phyloP scores from a whole-genome alignment of 2,797 vertebrate genomes.

The Menidia menidia region DNA sequence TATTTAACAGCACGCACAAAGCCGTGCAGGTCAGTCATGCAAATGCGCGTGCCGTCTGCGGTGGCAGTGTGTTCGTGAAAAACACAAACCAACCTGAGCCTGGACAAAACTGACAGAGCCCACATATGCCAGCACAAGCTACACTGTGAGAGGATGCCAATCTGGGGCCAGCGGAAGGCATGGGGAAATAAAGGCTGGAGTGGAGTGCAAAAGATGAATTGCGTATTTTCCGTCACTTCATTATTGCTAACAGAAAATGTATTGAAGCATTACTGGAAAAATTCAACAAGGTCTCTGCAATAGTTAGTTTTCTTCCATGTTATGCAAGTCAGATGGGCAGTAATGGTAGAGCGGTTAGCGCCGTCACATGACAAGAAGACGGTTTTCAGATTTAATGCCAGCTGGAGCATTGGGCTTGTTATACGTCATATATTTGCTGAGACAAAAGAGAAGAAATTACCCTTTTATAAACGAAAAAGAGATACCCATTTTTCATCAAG shows the following conservation, averaged over 20 bases:
- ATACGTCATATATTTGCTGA: not conserved
- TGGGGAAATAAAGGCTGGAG: slow-evolving; percentile 46
- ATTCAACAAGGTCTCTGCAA: slow-evolving; percentile 1
- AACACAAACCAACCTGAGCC: slow-evolving; percentile 55
- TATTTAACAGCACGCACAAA: slow-evolving; percentile 7
- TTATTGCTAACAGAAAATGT: not conserved
- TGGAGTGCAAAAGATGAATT: slow-evolving; percentile 33
- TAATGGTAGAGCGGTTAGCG: too few relatives aligned
- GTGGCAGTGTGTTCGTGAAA: slow-evolving; percentile 40
- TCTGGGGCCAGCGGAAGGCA: slow-evolving; percentile 34
- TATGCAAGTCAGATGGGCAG: too few relatives aligned
- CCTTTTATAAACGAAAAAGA: not conserved
- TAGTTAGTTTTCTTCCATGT: slow-evolving; percentile 9
- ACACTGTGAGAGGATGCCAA: slow-evolving; percentile 59
- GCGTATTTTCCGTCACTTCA: slow-evolving; percentile 19
- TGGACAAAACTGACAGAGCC: slow-evolving; percentile 33
- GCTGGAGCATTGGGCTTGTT: too few relatives aligned
- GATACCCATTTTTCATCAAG: not conserved
- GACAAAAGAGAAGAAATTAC: not conserved
- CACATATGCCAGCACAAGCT: slow-evolving; percentile 44
- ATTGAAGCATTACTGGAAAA: not conserved
- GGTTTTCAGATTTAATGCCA: too few relatives aligned
- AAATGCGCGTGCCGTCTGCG: slow-evolving; percentile 28
- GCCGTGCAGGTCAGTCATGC: slow-evolving; percentile 37
- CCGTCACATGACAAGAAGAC: too few relatives aligned